Base-by-base conservation (phyloP, 2,113 vertebrate genomes). In the Barnardius zonarius region DNA sequence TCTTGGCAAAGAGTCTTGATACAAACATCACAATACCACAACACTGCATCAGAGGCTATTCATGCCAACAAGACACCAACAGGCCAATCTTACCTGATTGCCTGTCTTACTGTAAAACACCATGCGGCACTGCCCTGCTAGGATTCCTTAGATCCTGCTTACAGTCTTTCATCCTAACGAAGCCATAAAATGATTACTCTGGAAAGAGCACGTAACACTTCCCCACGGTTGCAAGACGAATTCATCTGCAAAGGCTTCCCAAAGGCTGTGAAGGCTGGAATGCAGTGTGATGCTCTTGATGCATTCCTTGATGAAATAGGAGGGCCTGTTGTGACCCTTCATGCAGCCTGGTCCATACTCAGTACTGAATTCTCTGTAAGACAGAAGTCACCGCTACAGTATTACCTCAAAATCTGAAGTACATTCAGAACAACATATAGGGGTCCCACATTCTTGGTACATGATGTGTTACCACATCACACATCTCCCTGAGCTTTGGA, bases 91-190 rank as follows among this genome's bases (percentile, higher is more conserved):
- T 48, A 48, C 46, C 46, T 48, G 46, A 48, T 46, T 20, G 23
- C 16, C 51, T 52, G 20, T 62, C 52, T 19, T 1, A 3, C 11
- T 6, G 27, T 35, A 64, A 5, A 49, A 10, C 68, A 18, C 0
- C 27, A 66, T 39, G 0, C 0, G 41, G 0, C 24, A 2, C 52
- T 39, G 46, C 43, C 44, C 44, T 28, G 64, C 44, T n/a, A 55
- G 33, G 19, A 75, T 18, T 55, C 41, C 55, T 51, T 7, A 30
- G 41, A 51, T 64, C 37, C 80, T 68, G 23, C 31, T 48, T 49
- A 33, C 7, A 18, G 41, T 46, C 46, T 25, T 74, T 51, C 37
- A 44, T 13, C 64, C 68, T 24, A 8, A 13, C 0, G 30, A 46
- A 46, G 77, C 54, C 72, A 43, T 1, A 3, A 28, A 75, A 6